A percentile compares a stretch with the other conserved stretches of the same genome.
Evolutionary conservation across 2,888 invertebrate genomes (phyloP).

Genomic region (Vannuccia rotundouncinata): DNA sequence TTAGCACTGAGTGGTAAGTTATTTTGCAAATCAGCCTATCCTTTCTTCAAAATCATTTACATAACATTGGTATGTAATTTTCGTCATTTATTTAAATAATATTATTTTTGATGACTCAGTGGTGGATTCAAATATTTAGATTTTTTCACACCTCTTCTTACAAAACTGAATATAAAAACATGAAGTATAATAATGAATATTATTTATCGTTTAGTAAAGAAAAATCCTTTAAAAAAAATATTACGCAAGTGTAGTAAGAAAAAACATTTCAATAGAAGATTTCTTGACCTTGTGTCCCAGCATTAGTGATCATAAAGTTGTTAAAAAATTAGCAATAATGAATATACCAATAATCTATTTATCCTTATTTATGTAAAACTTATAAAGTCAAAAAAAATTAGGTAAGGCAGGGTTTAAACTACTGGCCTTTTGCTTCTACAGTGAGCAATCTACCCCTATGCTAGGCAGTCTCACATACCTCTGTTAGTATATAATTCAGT

Average conservation of each 20-base stretch:
- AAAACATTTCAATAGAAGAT: constrained; percentile 2
- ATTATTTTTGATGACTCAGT: constrained; percentile 23
- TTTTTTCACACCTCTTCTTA: constrained; percentile 12
- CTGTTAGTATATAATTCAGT: constrained; percentile 19
- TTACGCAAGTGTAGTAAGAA: constrained; percentile 16
- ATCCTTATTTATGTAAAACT: constrained; percentile 24
- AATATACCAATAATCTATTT: constrained; percentile 24
- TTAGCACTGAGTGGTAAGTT: constrained; percentile 16
- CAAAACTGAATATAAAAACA: constrained; percentile 19
- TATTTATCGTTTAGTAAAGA: constrained; percentile 21
- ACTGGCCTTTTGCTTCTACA: background rate
- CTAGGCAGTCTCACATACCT: constrained; percentile 3
- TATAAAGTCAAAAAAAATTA: constrained; percentile 17
- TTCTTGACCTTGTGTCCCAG: constrained; percentile 5
- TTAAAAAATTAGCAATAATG: background rate
- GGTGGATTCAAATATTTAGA: constrained; percentile 23
- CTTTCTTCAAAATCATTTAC: constrained; percentile 26
- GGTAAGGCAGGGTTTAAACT: constrained; percentile 15
- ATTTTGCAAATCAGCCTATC: constrained; percentile 24
- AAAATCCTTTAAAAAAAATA: constrained; percentile 19
- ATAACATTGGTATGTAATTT: constrained; percentile 12
- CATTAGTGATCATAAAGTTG: constrained; percentile 14
- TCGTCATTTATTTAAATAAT: constrained; percentile 17
- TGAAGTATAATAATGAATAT: constrained; percentile 15
- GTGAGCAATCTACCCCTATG: constrained; percentile 17